phyloP scores from a whole-genome alignment of 2,113 vertebrate species.

The Ivindomyrus marchei region DNA sequence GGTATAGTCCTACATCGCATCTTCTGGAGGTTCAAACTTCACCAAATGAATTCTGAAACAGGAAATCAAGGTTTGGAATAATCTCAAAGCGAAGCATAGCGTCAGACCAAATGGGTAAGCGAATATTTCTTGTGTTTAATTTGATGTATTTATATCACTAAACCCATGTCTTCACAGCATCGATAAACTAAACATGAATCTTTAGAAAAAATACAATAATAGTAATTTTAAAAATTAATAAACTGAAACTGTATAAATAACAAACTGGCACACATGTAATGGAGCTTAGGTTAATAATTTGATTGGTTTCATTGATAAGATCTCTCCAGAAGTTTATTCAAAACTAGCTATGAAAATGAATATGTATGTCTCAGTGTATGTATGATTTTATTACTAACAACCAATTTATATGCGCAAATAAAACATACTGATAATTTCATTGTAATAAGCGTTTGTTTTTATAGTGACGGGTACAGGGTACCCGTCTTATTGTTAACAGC shows the following conservation, averaged over 20 bases:
- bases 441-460: background rate
- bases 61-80: background rate
- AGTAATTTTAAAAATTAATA: background rate
- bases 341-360: background rate
- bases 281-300: background rate
- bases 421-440: background rate
- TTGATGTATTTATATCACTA: background rate
- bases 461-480: background rate
- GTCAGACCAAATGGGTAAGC: conserved; percentile 43
- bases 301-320: background rate
- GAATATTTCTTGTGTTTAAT: background rate
- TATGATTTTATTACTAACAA: background rate
- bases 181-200: background rate
- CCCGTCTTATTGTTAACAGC: background rate
- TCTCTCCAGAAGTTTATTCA: background rate
- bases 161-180: background rate
- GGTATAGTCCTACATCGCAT: conserved; percentile 40
- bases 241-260: background rate
- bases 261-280: background rate
- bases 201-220: background rate
- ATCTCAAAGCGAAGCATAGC: background rate
- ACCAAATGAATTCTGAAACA: background rate
- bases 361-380: background rate
- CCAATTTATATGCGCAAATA: background rate
- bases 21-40: conserved; percentile 44